These are phyloP conservation scores for Corythornis vintsioides DNA, from an alignment of 2,113 vertebrate genomes.

Conservation along the genomic window DNA sequence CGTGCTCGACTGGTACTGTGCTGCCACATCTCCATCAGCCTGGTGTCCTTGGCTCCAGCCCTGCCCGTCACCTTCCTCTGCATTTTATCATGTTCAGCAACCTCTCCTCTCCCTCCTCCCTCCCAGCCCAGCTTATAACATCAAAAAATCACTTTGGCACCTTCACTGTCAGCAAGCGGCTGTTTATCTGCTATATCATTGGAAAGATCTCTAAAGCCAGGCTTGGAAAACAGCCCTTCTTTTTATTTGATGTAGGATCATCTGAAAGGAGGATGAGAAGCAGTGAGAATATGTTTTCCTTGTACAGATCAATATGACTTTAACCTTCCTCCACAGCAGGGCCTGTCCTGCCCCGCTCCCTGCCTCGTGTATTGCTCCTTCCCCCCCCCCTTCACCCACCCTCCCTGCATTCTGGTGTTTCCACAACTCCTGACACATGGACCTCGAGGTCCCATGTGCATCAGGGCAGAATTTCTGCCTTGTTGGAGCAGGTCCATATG, in stretches of 20 bases:
- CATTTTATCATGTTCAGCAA: slow-evolving; percentile 58
- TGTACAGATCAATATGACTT: slow-evolving; percentile 72
- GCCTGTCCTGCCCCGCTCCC: not conserved
- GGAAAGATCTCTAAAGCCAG: slow-evolving; percentile 66
- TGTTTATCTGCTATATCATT: slow-evolving; percentile 67
- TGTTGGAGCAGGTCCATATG: fast-evolving
- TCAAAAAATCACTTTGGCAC: slow-evolving; percentile 71
- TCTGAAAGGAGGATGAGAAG: slow-evolving; percentile 70
- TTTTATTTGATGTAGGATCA: slow-evolving; percentile 72
- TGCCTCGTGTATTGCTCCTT: not conserved
- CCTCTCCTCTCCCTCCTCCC: slow-evolving; percentile 28
- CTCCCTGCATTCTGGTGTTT: not conserved
- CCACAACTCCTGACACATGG: not conserved
- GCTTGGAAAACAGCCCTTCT: slow-evolving; percentile 63
- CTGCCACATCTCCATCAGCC: not conserved
- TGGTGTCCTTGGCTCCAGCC: slow-evolving; percentile 13
- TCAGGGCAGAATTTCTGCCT: not conserved
- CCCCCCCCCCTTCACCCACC: not conserved
- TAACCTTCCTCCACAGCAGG: slow-evolving; percentile 60
- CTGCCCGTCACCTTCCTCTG: not conserved
- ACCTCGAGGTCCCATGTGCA: fast-evolving
- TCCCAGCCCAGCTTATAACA: slow-evolving; percentile 55
- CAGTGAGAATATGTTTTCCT: slow-evolving; percentile 52
- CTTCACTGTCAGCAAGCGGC: slow-evolving; percentile 64
- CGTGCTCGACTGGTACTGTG: not conserved